These are phyloP conservation scores for Microctonus aethiopoides DNA, from an alignment of 2,888 invertebrate species.

Conservation along the genomic window DNA sequence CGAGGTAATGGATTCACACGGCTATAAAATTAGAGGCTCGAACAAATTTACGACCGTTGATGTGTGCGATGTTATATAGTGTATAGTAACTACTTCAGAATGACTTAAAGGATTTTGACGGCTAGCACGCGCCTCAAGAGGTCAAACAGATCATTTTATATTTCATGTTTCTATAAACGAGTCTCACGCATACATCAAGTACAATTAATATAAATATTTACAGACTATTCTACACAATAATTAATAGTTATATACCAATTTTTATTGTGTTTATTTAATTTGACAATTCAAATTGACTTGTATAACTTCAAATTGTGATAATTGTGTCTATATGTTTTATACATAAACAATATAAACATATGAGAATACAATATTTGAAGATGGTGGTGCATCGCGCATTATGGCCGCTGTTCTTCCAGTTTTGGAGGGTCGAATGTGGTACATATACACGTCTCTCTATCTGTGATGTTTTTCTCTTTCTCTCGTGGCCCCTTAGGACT, in stretches of 20 bases:
- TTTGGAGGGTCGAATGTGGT: slow-evolving; percentile 60
- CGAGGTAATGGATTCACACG: slow-evolving; percentile 62
- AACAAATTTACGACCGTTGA: slow-evolving; percentile 59
- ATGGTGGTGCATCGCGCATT: slow-evolving; percentile 62
- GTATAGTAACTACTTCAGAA: slow-evolving; percentile 24
- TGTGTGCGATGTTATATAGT: slow-evolving; percentile 35
- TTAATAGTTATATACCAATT: no score
- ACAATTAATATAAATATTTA: neutral
- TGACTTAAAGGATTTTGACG: slow-evolving; percentile 40
- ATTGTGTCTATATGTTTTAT: neutral
- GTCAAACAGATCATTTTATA: neutral
- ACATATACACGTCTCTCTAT: neutral
- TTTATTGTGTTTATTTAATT: no score
- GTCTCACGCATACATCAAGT: neutral
- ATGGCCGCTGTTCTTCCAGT: slow-evolving; percentile 65
- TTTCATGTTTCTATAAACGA: neutral
- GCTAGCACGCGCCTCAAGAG: slow-evolving; percentile 40
- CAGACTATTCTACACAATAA: no score
- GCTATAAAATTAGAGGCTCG: slow-evolving; percentile 64
- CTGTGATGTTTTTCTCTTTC: slow-evolving; percentile 23
- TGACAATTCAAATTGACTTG: no score
- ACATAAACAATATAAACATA: neutral
- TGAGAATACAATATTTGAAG: slow-evolving; percentile 13
- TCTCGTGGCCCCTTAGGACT: slow-evolving; percentile 42
- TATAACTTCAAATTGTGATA: no score